These are phyloP conservation scores for Ferrisia virgata DNA, from an alignment of 2,888 invertebrate species.

Conservation along the genomic window DNA sequence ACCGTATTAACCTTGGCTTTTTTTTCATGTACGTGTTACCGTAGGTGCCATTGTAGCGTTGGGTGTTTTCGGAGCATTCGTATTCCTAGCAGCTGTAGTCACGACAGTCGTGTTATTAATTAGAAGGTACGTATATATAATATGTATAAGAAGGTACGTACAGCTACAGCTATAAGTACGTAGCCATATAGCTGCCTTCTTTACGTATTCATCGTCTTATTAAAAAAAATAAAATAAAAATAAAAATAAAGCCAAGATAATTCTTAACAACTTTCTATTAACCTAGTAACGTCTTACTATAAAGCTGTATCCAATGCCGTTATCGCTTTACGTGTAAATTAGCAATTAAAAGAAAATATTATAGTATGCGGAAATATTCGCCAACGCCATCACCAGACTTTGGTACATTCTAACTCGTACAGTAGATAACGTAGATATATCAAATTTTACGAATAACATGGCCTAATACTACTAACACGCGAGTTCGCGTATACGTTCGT, in stretches of 20 bases:
- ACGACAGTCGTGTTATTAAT: constrained; percentile 85
- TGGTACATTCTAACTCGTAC: background rate
- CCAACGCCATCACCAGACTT: background rate
- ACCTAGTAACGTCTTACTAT: background rate
- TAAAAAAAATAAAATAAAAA: background rate
- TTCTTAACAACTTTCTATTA: constrained; percentile 18
- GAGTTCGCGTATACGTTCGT: too few relatives aligned
- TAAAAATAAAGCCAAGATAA: too few relatives aligned
- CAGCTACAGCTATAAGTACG: too few relatives aligned
- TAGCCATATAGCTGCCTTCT: too few relatives aligned
- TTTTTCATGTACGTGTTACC: too few relatives aligned
- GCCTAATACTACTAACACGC: background rate
- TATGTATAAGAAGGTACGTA: too few relatives aligned
- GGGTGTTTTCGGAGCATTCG: constrained; percentile 86
- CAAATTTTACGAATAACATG: background rate
- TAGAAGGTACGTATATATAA: constrained; percentile 66
- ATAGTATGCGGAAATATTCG: background rate
- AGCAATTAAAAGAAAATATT: background rate
- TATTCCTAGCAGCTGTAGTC: constrained; percentile 82
- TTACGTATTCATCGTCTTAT: background rate
- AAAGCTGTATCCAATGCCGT: constrained; percentile 17
- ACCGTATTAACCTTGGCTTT: too few relatives aligned
- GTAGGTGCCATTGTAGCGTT: constrained; percentile 78
- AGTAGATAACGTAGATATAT: background rate
- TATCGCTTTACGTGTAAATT: constrained; percentile 28